phyloP scores from a whole-genome alignment of 1,140 invertebrate genomes.

The Monochamus saltuarius region DNA sequence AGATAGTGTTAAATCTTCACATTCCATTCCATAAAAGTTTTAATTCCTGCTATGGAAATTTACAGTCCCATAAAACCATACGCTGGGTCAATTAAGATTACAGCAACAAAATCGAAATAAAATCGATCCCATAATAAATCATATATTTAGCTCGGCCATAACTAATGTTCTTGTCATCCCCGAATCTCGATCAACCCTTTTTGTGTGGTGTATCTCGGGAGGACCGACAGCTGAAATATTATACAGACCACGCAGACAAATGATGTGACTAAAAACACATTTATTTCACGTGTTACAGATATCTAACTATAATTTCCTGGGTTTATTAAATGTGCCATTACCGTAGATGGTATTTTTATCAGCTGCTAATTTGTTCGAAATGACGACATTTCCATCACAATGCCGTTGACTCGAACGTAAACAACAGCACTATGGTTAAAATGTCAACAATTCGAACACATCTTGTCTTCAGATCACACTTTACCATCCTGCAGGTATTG shows the following conservation, averaged over 20 bases:
- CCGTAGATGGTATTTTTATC: background rate
- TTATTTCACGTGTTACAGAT: conserved; percentile 28
- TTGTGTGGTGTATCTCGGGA: conserved; percentile 25
- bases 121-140: background rate
- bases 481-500: background rate
- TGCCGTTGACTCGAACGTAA: conserved; percentile 47
- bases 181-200: conserved; percentile 39
- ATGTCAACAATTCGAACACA: conserved; percentile 51
- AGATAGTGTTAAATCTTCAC: conserved; percentile 39
- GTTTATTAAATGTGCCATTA: no score
- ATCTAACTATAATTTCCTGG: conserved; percentile 13
- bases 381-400: conserved; percentile 52
- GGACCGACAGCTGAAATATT: conserved; percentile 37
- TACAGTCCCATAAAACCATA: conserved; percentile 20
- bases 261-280: conserved; percentile 35
- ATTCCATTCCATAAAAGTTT: conserved; percentile 11
- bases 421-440: conserved; percentile 54
- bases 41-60: conserved; percentile 17
- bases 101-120: background rate
- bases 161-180: conserved; percentile 26
- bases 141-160: conserved; percentile 25
- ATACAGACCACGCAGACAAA: conserved; percentile 29
- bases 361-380: conserved; percentile 45
- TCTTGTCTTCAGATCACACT: background rate
- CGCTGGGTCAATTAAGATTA: conserved; percentile 17